phyloP scores from a whole-genome alignment of 92 coral and sea anemone genomes.

The Galaxea fascicularis region DNA sequence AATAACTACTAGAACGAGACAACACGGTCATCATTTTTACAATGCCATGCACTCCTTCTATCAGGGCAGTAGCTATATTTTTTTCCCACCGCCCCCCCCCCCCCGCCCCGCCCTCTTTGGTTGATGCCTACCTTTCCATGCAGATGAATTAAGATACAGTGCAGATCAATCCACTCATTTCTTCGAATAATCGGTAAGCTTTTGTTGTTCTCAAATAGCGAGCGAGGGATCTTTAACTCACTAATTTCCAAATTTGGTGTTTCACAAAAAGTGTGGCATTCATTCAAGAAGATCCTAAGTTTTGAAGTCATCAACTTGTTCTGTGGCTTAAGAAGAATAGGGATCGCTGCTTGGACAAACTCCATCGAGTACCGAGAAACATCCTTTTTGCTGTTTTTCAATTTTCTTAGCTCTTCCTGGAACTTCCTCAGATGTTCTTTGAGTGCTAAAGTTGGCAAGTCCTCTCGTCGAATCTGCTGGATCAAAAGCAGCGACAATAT shows the following conservation, averaged over 20 bases:
- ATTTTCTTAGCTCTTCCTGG: constrained; percentile 1
- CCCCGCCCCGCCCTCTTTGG: no score
- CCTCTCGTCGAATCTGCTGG: neutral
- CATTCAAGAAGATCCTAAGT: constrained; percentile 2
- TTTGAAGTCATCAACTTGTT: neutral
- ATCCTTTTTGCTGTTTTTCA: constrained; percentile 16
- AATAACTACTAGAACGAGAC: no score
- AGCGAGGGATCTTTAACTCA: constrained; percentile 4
- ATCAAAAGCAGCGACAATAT: neutral
- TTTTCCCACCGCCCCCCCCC: no score
- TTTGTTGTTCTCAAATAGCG: neutral
- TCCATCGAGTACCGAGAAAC: constrained; percentile 30
- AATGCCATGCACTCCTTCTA: no score
- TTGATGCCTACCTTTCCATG: constrained; percentile 23
- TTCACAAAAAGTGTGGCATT: constrained; percentile 14
- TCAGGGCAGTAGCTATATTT: no score
- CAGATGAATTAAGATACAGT: constrained; percentile 13
- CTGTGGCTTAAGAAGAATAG: neutral
- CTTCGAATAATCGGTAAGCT: no score
- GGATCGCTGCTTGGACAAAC: neutral
- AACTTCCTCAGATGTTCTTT: neutral
- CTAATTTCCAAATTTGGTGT: neutral
- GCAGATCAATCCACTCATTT: constrained; percentile 31
- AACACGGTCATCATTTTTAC: no score
- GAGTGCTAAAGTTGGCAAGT: neutral